These are phyloP conservation scores for Antitype chi DNA, from an alignment of 2,888 invertebrate genomes.

Conservation along the genomic window DNA sequence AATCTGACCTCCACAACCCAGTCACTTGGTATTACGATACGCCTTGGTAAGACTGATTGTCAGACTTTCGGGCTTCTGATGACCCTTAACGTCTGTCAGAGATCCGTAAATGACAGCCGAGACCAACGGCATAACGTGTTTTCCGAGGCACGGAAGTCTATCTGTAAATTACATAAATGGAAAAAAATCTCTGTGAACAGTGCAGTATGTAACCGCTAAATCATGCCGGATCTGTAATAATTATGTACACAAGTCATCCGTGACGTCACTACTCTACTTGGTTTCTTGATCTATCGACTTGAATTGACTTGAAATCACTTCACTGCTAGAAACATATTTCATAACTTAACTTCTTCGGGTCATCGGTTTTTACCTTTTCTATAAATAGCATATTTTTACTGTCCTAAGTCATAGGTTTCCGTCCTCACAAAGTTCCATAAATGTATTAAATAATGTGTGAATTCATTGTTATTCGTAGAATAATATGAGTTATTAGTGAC, in stretches of 20 bases:
- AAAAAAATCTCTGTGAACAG: not conserved
- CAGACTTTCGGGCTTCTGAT: too few species aligned
- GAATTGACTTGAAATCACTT: not conserved
- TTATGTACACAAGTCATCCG: not conserved
- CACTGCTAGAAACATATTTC: not conserved
- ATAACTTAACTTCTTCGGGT: not conserved
- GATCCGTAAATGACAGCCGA: too few species aligned
- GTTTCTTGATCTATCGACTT: not conserved
- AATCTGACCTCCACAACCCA: too few species aligned
- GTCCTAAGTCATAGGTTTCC: not conserved
- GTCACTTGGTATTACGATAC: too few species aligned
- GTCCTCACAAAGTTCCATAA: not conserved
- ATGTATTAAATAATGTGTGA: too few species aligned
- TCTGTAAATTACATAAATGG: not conserved
- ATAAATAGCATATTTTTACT: not conserved
- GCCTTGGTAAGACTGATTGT: too few species aligned
- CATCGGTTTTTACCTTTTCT: not conserved
- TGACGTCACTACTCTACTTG: not conserved
- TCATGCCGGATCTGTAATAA: conserved; percentile 2
- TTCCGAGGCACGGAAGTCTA: too few species aligned
- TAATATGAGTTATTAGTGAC: conserved; percentile 2
- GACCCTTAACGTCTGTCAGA: too few species aligned
- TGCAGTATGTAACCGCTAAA: not conserved
- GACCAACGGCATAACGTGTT: too few species aligned
- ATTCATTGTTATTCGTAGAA: not conserved